Evolutionary conservation across 2,888 invertebrate species (phyloP), one percentile per base, ranked within the genome.

Genomic region (Polymixis flavicincta): DNA sequence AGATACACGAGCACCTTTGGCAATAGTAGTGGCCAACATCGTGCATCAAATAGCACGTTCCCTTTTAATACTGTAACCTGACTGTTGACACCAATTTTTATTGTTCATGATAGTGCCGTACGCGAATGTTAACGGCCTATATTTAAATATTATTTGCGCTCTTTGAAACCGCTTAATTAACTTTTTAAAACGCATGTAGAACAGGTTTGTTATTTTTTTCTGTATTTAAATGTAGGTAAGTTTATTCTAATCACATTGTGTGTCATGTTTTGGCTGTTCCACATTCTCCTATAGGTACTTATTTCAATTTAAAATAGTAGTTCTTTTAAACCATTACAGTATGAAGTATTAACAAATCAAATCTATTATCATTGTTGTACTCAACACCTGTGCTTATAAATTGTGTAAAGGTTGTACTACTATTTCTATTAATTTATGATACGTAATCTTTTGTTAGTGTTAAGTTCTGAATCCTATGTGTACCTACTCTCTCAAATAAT

Each of bases 1-100:
- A 74, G 71, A 55, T 72, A 84, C 85, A 80, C 72, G 52, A 74
- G 84, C 85, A 80, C 74, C 86, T 83, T 85, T 90, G 90, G 89
- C 89, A 90, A 71, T 25, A 66, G 76, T 65, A 63, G 74, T 72
- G 61, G 66, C 69, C 60, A 64, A 52, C 28, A 71, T 79, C 50
- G 55, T 64, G 52, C 19, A 70, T 71, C 66, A 32, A 69, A 57
- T 55, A 63, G n/a, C 69, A 67, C 71, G 65, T 73, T 57, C 52
- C 17, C 37, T 32, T 72, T 65, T 14, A 50, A 11, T 50, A 59
- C 54, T 68, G 45, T 68, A 65, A 63, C 45, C 32, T 17, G 66
- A 71, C 37, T 37, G 73, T 71, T 72, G 63, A 76, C 76, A 76
- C 37, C 57, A 55, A 68, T 63, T 65, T 70, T 64, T 37, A 22